phyloP scores from a whole-genome alignment of 1,140 invertebrate species.

The Megalopta genalis region DNA sequence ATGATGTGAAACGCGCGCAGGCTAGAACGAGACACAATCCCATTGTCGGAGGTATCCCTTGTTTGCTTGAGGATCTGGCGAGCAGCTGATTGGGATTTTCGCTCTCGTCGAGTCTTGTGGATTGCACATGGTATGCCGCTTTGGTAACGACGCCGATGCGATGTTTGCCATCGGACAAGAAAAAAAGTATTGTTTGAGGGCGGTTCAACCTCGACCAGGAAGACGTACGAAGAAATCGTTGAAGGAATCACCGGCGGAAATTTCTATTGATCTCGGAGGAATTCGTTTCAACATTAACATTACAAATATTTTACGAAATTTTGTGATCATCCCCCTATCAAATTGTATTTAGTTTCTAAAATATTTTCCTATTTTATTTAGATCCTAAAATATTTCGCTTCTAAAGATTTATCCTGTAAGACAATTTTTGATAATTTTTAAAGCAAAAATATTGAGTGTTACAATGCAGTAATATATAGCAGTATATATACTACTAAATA shows the following conservation, averaged over 20 bases:
- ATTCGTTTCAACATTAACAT: not conserved
- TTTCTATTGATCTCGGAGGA: not conserved
- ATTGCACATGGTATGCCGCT: constrained; percentile 67
- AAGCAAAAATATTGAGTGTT: no score
- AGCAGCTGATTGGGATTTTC: constrained; percentile 77
- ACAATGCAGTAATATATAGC: no score
- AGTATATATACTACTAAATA: no score
- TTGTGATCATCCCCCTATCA: no score
- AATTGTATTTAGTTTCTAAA: no score
- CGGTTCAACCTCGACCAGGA: constrained; percentile 17
- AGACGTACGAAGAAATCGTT: constrained; percentile 2
- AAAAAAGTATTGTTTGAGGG: constrained; percentile 41
- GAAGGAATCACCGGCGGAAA: not conserved
- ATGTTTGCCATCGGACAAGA: constrained; percentile 49
- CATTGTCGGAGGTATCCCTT: constrained; percentile 70
- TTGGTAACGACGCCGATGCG: constrained; percentile 51
- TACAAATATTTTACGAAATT: not conserved
- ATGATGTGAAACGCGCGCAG: constrained; percentile 49
- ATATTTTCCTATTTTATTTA: no score
- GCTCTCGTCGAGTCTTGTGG: constrained; percentile 52
- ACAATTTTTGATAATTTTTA: no score
- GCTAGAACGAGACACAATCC: constrained; percentile 55
- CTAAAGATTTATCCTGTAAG: no score
- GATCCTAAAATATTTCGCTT: no score
- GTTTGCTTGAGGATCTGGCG: constrained; percentile 70